Base-by-base conservation (phyloP, 2,888 invertebrate species). In the Acanthoscelides obtectus region DNA sequence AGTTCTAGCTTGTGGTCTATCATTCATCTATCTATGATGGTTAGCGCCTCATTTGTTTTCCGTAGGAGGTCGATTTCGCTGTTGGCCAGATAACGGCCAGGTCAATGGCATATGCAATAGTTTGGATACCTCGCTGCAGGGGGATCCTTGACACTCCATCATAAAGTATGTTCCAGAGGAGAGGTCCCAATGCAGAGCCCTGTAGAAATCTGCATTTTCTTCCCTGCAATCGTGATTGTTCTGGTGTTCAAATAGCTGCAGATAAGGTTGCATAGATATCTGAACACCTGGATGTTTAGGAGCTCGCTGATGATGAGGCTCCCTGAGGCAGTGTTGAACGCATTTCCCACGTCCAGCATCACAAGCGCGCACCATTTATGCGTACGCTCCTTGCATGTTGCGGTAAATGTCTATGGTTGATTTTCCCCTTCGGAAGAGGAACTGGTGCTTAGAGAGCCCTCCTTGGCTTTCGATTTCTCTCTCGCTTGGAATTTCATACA, bases 31-130 rank as follows among this genome's bases (percentile, higher is more conserved):
- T 63, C 22, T 3, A 71, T 71, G 5, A 20, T 21, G 21, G 2
- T 20, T 2, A 65, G 66, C 5, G 63, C 22, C 2, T 22, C 6
- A n/a, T 71, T 68, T 22, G 20, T 45, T 25, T 65, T 68, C 17
- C 19, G 21, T n/a, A 66, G 8, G 19, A 71, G 63, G 19, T 22
- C 25, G 0, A 63, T 22, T n/a, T 45, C 21, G 17, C 65, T 17
- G n/a, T 68, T 25, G 19, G 71, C 71, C 20, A 27, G 2, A 71
- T 20, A 2, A 71, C 8, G 4, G 71, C 69, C 25, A 71, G 22
- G 21, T 71, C 71, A n/a, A 69, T 69, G 6, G 71, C 71, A 22
- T 22, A 71, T 1, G 64, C 71, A n/a, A 64, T 45, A 2, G 69
- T 69, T 12, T 1, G 4, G 66, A 22, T 65, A 21, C 64, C 68